Base-by-base conservation (phyloP, 2,888 invertebrate genomes). In the Polyploca ridens region DNA sequence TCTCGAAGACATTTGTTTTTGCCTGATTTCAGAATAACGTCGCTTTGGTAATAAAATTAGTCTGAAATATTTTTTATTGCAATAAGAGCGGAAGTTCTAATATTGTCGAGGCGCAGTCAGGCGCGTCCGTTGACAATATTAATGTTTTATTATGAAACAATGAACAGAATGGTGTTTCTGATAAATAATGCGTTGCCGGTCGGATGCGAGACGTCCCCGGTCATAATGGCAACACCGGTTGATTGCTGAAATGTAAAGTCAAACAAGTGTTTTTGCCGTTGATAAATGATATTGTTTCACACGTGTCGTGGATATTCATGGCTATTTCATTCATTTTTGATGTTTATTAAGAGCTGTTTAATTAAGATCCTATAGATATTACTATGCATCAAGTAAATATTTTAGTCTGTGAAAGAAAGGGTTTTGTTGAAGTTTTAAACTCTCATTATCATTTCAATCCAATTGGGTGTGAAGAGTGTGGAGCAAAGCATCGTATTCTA, bases 71-170 rank as follows among this genome's bases (percentile, higher is more conserved):
- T 73, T 79, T 81, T 81, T 79, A 75, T 83, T 81, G 74, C 79
- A 76, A 75, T 75, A 69, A 72, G 81, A 90, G 81, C 92, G 93
- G 93, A 92, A 90, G 90, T 87, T 89, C 90, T 91, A 91, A 91
- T 90, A 90, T 85, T 90, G 90, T 90, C 85, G 79, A 81, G 75
- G 72, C 73, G 78, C 84, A 83, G 81, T 83, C 88, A 86, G 76
- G 85, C 89, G 86, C 80, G 79, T 80, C 86, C 83, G 93, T 88
- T 91, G 91, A 92, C 92, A 91, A 91, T 88, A 91, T 90, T 91
- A 90, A 92, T 93, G 90, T 89, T 88, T 90, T 91, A 91, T 93
- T 93, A 90, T 90, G 91, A 91, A 92, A 93, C 93, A 93, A 93
- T 93, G 91, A 90, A 85, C 89, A 84, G 87, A 90, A 87, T 84